Conservation (phyloP, 2,888 invertebrate species). For the Periphyllus acericola region DNA sequence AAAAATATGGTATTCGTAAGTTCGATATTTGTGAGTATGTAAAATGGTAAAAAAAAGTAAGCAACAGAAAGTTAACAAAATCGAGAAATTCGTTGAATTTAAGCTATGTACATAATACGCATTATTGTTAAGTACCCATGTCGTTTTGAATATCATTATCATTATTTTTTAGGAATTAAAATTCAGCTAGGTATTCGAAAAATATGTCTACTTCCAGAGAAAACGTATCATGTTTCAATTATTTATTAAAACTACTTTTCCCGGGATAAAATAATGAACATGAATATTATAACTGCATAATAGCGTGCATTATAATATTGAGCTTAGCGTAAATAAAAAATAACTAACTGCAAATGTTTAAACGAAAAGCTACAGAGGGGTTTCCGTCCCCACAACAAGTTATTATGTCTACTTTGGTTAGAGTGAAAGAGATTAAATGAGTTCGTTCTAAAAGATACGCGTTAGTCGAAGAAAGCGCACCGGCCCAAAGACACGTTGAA, state of each 20-base stretch:
- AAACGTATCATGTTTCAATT: not conserved
- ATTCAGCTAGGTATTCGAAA: not conserved
- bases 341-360: not conserved
- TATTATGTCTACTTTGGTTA: no score
- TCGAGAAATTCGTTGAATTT: not conserved
- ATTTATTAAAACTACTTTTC: not conserved
- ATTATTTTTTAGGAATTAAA: not conserved
- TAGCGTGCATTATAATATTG: not conserved
- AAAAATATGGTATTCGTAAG: no score
- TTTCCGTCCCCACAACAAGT: no score
- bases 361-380: not conserved
- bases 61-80: not conserved
- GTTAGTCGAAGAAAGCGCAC: no score
- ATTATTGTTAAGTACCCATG: no score
- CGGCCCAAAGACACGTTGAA: no score
- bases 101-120: no score
- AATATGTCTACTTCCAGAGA: not conserved
- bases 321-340: not conserved
- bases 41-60: not conserved
- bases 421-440: no score
- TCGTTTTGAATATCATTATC: not conserved
- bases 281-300: not conserved
- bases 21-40: not conserved
- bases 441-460: no score
- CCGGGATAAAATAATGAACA: not conserved